A percentile compares a stretch with the other conserved stretches of the same genome.
phyloP scores from a whole-genome alignment of 2,113 vertebrate genomes.

The Ahaetulla prasina region DNA sequence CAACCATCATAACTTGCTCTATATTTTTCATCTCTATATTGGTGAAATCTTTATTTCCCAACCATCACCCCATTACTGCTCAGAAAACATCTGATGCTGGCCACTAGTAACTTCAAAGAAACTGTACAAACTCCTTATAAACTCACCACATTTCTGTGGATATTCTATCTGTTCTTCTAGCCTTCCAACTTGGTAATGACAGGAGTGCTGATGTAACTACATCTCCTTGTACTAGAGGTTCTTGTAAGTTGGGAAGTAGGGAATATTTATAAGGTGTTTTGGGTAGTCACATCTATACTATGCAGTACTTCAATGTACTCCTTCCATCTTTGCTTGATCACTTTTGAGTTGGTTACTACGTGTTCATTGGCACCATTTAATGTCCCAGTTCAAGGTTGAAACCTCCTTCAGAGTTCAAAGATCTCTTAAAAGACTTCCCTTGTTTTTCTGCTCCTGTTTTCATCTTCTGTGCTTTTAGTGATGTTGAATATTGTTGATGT shows the following conservation, averaged over 20 bases:
- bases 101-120: background rate
- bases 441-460: background rate
- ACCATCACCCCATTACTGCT: background rate
- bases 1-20: background rate
- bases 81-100: background rate
- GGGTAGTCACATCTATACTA: background rate
- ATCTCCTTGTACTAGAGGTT: background rate
- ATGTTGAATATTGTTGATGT: background rate
- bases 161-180: background rate
- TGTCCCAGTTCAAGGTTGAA: background rate
- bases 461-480: background rate
- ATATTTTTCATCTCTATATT: background rate
- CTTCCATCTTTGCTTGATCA: background rate
- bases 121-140: background rate
- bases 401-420: background rate
- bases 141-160: background rate
- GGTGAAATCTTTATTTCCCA: background rate
- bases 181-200: background rate
- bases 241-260: background rate
- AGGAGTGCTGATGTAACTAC: background rate
- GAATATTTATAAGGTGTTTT: background rate
- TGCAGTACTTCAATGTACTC: background rate
- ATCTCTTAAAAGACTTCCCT: background rate
- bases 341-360: background rate
- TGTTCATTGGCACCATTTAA: background rate